Evolutionary conservation across 1,140 invertebrate genomes (phyloP), one percentile per base, ranked within the genome.

Genomic region (Micrasema longulum): DNA sequence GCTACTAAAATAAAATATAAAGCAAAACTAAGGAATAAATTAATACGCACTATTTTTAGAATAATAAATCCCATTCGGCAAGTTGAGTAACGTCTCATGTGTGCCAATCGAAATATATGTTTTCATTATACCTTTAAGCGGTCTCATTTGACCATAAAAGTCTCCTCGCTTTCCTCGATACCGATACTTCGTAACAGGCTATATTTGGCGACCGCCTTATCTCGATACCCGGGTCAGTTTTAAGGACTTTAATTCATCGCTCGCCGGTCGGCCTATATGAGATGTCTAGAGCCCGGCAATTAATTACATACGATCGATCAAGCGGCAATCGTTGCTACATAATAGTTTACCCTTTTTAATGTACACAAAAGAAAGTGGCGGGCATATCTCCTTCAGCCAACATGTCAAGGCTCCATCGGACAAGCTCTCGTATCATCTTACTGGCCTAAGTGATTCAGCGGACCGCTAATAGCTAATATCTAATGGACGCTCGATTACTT

Each of bases 401-500:
- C 66, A 69, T 69, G 70, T 75, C 70, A 72, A 63, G 66, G 43
- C 38, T 50, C 38, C 22, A 26, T 63, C 68, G 45, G 68, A 52
- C 60, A 48, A 35, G 53, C 66, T 69, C 72, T 67, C 66, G 74
- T 75, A 75, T 75, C 74, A 60, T 70, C 74, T 75, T 75, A 75
- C 74, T 45, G 31, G 47, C 31, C 57, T 72, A 72, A 72, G 69
- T 72, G 70, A 72, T 75, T 72, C 74, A 72, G 50, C 71, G 66
- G 70, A 62, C 70, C 74, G 62, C 74, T 75, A 75, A 75, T 75
- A 72, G 74, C 74, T 72, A 75, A 75, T 75, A 75, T 75, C 67
- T 75, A 75, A 75, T 75, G 67, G 74, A 55, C 74, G 71, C 48
- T 69, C 65, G 74, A 75, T 75, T 75, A 75, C 74, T 75, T 75